Evolutionary conservation across 2,888 invertebrate genomes (phyloP).

Genomic region (Electrophaes corylata): DNA sequence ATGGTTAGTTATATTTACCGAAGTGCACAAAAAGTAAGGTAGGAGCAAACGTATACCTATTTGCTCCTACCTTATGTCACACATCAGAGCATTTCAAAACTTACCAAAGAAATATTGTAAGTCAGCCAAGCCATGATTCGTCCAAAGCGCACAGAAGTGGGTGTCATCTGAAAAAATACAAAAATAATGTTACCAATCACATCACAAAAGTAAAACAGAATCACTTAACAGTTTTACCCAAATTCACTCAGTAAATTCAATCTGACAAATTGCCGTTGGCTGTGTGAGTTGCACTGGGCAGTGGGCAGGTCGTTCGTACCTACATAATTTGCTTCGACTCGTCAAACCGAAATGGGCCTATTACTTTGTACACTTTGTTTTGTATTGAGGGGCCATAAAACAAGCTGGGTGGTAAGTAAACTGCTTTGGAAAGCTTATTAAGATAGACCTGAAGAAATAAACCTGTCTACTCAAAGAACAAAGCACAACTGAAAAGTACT

Average conservation of each 20-base stretch:
- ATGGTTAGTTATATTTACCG: no score
- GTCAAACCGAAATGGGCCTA: conserved; percentile 42
- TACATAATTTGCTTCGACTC: conserved; percentile 47
- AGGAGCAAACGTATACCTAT: no score
- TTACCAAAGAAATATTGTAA: conserved; percentile 69
- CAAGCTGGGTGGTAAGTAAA: conserved; percentile 14
- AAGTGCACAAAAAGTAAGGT: no score
- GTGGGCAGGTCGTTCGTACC: conserved; percentile 15
- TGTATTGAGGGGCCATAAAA: conserved; percentile 29
- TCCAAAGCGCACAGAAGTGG: conserved; percentile 49
- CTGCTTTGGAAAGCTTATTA: conserved; percentile 9
- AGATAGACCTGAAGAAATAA: no score
- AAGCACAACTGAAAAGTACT: background rate
- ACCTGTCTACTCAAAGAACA: background rate
- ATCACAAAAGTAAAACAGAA: background rate
- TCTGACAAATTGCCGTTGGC: conserved; percentile 49
- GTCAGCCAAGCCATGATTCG: conserved; percentile 59
- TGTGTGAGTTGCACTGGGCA: conserved; percentile 55
- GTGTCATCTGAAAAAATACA: conserved; percentile 67
- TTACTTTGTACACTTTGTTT: conserved; percentile 32
- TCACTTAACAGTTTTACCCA: conserved; percentile 5
- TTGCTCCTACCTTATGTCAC: background rate
- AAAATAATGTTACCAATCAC: conserved; percentile 39
- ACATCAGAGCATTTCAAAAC: conserved; percentile 2
- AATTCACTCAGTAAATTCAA: conserved; percentile 51